phyloP scores from a whole-genome alignment of 2,113 vertebrate species.

The Cephalopterus ornatus region DNA sequence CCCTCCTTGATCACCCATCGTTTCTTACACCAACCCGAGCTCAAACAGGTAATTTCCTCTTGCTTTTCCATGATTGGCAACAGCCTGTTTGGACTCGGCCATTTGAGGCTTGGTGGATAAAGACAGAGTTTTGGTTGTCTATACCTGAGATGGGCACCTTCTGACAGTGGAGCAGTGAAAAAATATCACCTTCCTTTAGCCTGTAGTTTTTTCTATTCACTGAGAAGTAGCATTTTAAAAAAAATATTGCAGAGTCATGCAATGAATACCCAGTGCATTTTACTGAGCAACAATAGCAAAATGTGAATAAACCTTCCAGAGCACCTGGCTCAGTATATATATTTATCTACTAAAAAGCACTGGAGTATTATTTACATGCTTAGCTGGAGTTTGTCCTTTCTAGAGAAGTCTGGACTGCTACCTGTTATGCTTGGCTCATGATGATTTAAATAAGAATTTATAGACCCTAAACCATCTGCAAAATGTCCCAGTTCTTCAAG shows the following conservation, averaged over 20 bases:
- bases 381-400: slow-evolving; percentile 66
- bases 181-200: neutral
- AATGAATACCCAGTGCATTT: neutral
- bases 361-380: slow-evolving; percentile 61
- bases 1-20: neutral
- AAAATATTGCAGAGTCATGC: neutral
- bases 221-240: neutral
- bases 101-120: neutral
- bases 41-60: neutral
- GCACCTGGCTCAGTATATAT: neutral
- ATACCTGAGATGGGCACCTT: neutral
- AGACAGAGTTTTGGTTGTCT: neutral
- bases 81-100: neutral
- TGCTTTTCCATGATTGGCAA: neutral
- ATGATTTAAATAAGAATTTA: slow-evolving; percentile 68
- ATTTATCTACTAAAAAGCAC: slow-evolving; percentile 48
- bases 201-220: neutral
- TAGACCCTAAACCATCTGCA: slow-evolving; percentile 67
- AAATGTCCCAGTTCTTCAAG: slow-evolving; percentile 57
- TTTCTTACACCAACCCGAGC: neutral
- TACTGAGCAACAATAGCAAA: slow-evolving; percentile 27
- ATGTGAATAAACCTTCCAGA: neutral
- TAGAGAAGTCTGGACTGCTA: slow-evolving; percentile 70
- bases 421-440: slow-evolving; percentile 69
- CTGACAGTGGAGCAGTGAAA: neutral